Base-by-base conservation (phyloP, 2,888 invertebrate species). In the Sussaba pulchella region DNA sequence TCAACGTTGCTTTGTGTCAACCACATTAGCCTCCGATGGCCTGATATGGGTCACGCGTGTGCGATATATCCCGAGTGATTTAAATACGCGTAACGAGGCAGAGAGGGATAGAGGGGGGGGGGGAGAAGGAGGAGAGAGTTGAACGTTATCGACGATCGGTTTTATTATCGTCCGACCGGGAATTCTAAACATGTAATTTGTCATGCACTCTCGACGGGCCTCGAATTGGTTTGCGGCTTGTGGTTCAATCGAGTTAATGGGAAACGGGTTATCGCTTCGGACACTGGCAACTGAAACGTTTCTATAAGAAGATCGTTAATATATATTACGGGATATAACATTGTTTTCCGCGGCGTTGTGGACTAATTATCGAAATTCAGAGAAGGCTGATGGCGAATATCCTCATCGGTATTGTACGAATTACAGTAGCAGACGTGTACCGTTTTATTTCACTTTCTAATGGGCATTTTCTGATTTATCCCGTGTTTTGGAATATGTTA, bases 161-260 rank as follows among this genome's bases (percentile, higher is more conserved):
- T 74, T 74, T 78, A 74, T 64, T 70, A 71, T 78, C 66, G 70
- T 78, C 39, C 77, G 66, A 81, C 73, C 43, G 81, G 81, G 81
- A 81, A 81, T 81, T 78, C 81, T 81, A 81, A 81, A 81, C 81
- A 81, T 81, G 81, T 81, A 77, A 81, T 81, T 77, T 81, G 81
- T 81, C 81, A 81, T 81, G 81, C 81, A 81, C 81, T 81, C 81
- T 81, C 81, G 81, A 81, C 81, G 70, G 77, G 70, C 64, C 66
- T 74, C 73, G 77, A 81, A 81, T 81, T 81, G 81, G 81, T 74
- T 81, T 81, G 81, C 59, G 81, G 81, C 74, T 78, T 77, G 81
- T 50, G 81, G 81, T 81, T 81, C 81, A 74, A 81, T 81, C 81
- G 74, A 74, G 77, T 74, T 77, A 81, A 81, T 81, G 73, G 78